A percentile compares a stretch with the other conserved stretches of the same genome.
phyloP scores from a whole-genome alignment of 2,888 invertebrate genomes.

The Ormyrus rosae region DNA sequence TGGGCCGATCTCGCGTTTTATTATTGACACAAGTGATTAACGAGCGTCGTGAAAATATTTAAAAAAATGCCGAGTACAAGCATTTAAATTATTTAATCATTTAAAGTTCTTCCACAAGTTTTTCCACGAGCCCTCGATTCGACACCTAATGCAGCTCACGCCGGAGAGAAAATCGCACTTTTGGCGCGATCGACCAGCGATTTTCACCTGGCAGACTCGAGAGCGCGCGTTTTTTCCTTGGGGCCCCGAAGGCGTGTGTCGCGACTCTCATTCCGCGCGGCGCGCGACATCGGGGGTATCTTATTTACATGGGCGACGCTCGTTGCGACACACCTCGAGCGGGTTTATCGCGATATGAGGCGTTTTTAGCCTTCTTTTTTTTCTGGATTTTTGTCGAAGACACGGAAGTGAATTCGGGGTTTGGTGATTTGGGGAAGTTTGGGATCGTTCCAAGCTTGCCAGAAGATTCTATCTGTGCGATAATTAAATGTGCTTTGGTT shows the following conservation, averaged over 20 bases:
- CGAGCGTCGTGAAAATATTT: too few species aligned
- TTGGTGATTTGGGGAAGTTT: too few species aligned
- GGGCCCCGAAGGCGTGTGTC: constrained; percentile 6
- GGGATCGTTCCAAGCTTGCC: too few species aligned
- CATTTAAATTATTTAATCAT: too few species aligned
- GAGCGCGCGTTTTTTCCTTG: neutral
- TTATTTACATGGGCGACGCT: constrained; percentile 44
- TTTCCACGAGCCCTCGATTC: too few species aligned
- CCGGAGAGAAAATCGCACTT: neutral
- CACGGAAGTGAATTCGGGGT: constrained; percentile 24
- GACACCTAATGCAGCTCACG: neutral
- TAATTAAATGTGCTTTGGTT: too few species aligned
- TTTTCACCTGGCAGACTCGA: neutral
- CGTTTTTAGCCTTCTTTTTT: neutral
- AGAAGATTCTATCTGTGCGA: too few species aligned
- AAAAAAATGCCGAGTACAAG: too few species aligned
- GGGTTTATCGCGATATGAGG: constrained; percentile 23
- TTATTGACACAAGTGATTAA: too few species aligned
- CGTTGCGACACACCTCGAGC: constrained; percentile 40
- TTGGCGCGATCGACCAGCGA: neutral
- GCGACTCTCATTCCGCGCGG: constrained; percentile 19
- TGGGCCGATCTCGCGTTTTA: too few species aligned
- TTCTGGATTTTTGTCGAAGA: neutral
- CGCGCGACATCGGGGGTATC: constrained; percentile 12
- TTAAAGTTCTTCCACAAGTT: too few species aligned